Conservation (phyloP, 2,797 vertebrate species). For the Sebastes glaucus region DNA sequence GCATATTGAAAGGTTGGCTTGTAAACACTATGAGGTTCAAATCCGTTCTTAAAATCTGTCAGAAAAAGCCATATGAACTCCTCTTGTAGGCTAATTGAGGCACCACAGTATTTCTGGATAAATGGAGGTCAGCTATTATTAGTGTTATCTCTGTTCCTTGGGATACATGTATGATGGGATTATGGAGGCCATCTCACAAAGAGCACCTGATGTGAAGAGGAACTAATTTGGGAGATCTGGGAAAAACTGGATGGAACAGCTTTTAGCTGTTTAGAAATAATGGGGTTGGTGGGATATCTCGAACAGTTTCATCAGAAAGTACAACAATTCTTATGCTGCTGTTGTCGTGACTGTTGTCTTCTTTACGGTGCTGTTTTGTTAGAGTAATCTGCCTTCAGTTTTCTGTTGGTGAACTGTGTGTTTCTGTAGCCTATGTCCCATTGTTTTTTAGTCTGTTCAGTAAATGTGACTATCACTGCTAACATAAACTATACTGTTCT, state of each 20-base stretch:
- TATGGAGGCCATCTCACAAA: constrained; percentile 1
- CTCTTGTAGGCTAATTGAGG: constrained; percentile 14
- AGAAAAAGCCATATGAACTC: not conserved
- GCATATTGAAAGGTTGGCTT: not conserved
- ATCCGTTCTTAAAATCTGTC: not conserved
- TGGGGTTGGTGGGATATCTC: not conserved
- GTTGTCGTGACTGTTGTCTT: not conserved
- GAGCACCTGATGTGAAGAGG: not conserved
- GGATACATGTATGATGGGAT: constrained; percentile 33
- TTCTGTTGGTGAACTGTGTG: not conserved
- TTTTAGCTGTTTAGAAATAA: not conserved
- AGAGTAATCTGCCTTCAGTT: not conserved
- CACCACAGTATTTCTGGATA: not conserved
- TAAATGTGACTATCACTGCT: not conserved
- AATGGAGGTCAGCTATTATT: constrained; percentile 54
- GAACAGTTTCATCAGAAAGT: not conserved
- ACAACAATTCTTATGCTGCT: not conserved
- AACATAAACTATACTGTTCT: not conserved
- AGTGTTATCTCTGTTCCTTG: constrained; percentile 23
- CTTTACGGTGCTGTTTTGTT: not conserved
- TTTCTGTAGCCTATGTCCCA: not conserved
- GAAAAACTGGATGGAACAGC: not conserved
- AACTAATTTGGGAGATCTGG: constrained; percentile 1
- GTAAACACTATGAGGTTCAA: not conserved
- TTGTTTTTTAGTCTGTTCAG: not conserved